Percentiles rank a stretch among this genome's conserved stretches.
These are phyloP conservation scores for Cettia cetti DNA, from an alignment of 2,113 vertebrate species.

Conservation along the genomic window DNA sequence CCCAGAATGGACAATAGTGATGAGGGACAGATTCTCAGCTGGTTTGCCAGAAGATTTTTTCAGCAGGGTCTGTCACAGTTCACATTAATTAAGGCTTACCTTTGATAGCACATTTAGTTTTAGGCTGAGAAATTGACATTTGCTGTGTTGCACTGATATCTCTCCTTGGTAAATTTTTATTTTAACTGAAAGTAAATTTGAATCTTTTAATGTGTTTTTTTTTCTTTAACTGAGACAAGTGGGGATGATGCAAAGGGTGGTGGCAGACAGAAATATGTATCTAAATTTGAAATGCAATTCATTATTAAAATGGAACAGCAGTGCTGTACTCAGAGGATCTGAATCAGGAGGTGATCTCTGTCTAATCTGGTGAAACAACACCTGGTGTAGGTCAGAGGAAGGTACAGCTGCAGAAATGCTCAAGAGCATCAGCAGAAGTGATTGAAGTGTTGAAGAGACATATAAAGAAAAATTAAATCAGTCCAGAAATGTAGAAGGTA, in stretches of 20 bases:
- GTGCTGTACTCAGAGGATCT: neutral
- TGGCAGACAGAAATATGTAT: neutral
- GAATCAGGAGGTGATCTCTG: neutral
- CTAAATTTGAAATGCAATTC: neutral
- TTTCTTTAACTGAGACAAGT: neutral
- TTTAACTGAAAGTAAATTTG: neutral
- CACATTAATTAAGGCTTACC: neutral
- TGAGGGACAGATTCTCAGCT: neutral
- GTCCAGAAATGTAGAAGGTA: neutral
- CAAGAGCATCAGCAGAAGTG: neutral
- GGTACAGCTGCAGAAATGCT: neutral
- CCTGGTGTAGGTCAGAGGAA: neutral
- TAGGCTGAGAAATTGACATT: neutral
- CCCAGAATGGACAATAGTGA: neutral
- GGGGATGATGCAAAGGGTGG: neutral
- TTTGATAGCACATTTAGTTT: neutral
- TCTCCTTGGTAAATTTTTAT: neutral
- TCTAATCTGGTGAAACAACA: neutral
- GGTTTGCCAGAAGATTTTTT: neutral
- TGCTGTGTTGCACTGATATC: neutral
- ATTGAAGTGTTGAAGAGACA: neutral
- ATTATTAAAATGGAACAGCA: neutral
- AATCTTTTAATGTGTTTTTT: neutral
- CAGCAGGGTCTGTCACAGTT: neutral
- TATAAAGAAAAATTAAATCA: neutral